Base-by-base conservation (phyloP, 2,113 vertebrate genomes). In the Procavia capensis region DNA sequence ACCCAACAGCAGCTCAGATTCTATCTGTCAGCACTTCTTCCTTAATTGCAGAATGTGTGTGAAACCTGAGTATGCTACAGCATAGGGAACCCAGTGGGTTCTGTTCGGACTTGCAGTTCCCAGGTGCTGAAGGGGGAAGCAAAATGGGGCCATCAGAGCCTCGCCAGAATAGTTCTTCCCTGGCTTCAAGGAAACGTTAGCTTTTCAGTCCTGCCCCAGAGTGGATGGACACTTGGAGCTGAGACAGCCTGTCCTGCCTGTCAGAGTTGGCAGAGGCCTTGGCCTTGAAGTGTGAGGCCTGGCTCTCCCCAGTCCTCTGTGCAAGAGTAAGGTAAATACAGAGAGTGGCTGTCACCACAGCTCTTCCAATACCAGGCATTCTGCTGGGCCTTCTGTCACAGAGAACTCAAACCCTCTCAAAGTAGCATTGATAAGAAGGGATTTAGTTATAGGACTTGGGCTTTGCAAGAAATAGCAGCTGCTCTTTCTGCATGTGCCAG, bases 341-440 rank as follows among this genome's bases (percentile, higher is more conserved):
- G 5, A 64, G 9, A 3, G 2, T 5, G 8, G 31, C 45, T 2
- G 10, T 41, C 31, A 22, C 63, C 76, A 47, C 36, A 76, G 10
- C 72, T 20, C 4, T 0, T 76, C 24, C 0, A 0, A 0, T 84
- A 3, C 45, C 1, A 1, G 54, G 54, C 74, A 10, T 7, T 3
- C 34, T 17, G 25, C 63, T 24, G n/a, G 25, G 72, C 0, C 0
- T 31, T 9, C 25, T 36, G 3, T 7, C 57, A 36, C 34, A 17
- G 27, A 78, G 27, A 80, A 36, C n/a, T 11, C 61, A 93, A 78
- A 72, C 63, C 66, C 66, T 20, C 34, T 64, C 19, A 27, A 16
- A 50, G 6, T 19, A 24, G 66, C 54, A 9, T 5, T 27, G 72
- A 39, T 63, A 2, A 20, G 36, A 86, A 59, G 36, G 66, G 61